Evolutionary conservation across 1,140 invertebrate species (phyloP).

Genomic region (Drosophila santomea): DNA sequence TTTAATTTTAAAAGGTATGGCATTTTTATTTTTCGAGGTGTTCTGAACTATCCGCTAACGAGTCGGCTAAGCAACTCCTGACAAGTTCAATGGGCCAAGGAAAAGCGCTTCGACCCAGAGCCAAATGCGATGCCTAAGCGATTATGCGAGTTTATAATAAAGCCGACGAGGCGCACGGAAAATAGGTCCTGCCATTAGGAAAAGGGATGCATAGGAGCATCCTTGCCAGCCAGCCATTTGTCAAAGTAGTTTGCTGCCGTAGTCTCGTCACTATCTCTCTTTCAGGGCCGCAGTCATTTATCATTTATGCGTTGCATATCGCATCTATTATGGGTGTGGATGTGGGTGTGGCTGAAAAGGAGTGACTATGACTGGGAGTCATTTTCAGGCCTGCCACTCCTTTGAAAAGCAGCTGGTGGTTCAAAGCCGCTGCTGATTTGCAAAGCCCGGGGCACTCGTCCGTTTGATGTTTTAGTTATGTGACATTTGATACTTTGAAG

Average conservation of each 20-base stretch:
- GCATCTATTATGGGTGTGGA: neutral
- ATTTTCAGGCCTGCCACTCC: conserved; percentile 67
- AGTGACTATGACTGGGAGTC: conserved; percentile 27
- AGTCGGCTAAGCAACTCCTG: conserved; percentile 67
- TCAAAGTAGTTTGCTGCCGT: conserved; percentile 70
- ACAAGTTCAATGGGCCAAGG: conserved; percentile 56
- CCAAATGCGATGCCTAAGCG: conserved; percentile 67
- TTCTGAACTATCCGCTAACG: conserved; percentile 52
- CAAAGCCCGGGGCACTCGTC: conserved; percentile 64
- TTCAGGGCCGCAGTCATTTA: conserved; percentile 72
- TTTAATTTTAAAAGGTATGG: no score
- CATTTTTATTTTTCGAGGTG: conserved; percentile 3
- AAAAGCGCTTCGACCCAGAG: conserved; percentile 31
- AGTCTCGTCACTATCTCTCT: conserved; percentile 75
- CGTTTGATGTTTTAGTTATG: conserved; percentile 67
- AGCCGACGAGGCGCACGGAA: conserved; percentile 54
- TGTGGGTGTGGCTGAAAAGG: neutral
- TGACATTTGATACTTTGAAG: conserved; percentile 78
- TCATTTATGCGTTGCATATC: conserved; percentile 73
- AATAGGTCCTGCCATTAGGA: conserved; percentile 35
- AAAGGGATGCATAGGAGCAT: conserved; percentile 45
- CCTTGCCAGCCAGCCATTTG: conserved; percentile 60
- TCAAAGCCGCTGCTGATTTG: conserved; percentile 73
- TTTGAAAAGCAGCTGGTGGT: conserved; percentile 58
- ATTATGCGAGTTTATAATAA: conserved; percentile 82